Base-by-base conservation (phyloP, 2,888 invertebrate species). In the Ichneumon xanthorius region DNA sequence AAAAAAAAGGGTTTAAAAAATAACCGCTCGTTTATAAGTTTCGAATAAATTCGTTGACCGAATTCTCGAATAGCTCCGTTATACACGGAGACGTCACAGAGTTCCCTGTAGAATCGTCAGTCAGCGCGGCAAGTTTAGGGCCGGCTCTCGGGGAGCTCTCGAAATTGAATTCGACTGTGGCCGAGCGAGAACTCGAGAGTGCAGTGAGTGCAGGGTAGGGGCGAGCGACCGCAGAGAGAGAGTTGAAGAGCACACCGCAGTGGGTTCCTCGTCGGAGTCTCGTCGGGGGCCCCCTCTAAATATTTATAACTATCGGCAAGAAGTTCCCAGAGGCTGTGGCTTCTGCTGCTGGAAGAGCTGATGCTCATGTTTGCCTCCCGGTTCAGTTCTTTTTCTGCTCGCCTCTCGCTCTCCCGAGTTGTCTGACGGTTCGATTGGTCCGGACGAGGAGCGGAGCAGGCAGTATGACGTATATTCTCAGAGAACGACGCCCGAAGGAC, bases 231-330 rank as follows among this genome's bases (percentile, higher is more conserved):
- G 45, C 48, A 77, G 45, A 70, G 50, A 48, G 72, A 72, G 61
- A 80, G 53, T 71, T 80, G 77, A 80, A 68, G 72, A 77, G 80
- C 73, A 73, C 70, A 80, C 80, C 77, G 77, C 80, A 77, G 68
- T 83, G 80, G 83, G 72, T 53, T 76, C 63, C 84, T 78, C 67
- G 61, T 76, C 82, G 40, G 50, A 80, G 82, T 77, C 85, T 80
- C 82, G 77, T 80, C 68, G 55, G 71, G 71, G 75, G 55, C 55
- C 82, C 82, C 82, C 76, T 86, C 80, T 87, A 88, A 88, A 88
- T 88, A 88, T 88, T 87, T 87, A 88, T 88, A 82, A 85, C 87
- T 80, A 86, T 85, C 80, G 82, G 71, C 76, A 85, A 85, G 75
- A 82, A 84, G 75, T 87, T 86, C 82, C 77, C 85, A 82, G 73